Evolutionary conservation across 2,888 invertebrate genomes (phyloP).

Genomic region (Drosophila buzzatii): DNA sequence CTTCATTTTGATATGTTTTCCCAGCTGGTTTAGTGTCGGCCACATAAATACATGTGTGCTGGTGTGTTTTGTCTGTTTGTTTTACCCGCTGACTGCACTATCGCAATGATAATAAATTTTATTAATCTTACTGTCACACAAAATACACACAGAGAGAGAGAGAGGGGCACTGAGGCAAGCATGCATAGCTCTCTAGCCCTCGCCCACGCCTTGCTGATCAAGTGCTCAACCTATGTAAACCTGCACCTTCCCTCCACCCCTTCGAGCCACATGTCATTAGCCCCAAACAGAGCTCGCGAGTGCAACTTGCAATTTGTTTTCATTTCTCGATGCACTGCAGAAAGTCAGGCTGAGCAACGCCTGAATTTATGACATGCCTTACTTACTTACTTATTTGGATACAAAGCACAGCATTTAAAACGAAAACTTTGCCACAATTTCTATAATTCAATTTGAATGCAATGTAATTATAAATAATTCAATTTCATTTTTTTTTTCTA

Average conservation of each 20-base stretch:
- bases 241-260: slow-evolving; percentile 29
- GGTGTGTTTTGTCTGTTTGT: slow-evolving; percentile 62
- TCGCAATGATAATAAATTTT: slow-evolving; percentile 79
- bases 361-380: slow-evolving; percentile 50
- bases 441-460: neutral
- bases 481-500: neutral
- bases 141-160: slow-evolving; percentile 12
- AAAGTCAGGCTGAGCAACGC: neutral
- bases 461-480: neutral
- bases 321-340: slow-evolving; percentile 50
- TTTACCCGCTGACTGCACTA: slow-evolving; percentile 53
- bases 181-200: slow-evolving; percentile 15
- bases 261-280: slow-evolving; percentile 25
- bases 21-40: slow-evolving; percentile 63
- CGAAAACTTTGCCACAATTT: neutral
- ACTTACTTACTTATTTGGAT: slow-evolving; percentile 38
- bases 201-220: slow-evolving; percentile 50
- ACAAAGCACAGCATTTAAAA: slow-evolving; percentile 20
- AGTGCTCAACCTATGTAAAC: slow-evolving; percentile 65
- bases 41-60: slow-evolving; percentile 57
- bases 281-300: slow-evolving; percentile 28
- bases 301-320: slow-evolving; percentile 59
- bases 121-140: slow-evolving; percentile 74
- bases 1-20: slow-evolving; percentile 80
- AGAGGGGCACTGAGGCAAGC: neutral